Evolutionary conservation across 2,797 vertebrate species (phyloP).

Genomic region (Xerus rutilus): DNA sequence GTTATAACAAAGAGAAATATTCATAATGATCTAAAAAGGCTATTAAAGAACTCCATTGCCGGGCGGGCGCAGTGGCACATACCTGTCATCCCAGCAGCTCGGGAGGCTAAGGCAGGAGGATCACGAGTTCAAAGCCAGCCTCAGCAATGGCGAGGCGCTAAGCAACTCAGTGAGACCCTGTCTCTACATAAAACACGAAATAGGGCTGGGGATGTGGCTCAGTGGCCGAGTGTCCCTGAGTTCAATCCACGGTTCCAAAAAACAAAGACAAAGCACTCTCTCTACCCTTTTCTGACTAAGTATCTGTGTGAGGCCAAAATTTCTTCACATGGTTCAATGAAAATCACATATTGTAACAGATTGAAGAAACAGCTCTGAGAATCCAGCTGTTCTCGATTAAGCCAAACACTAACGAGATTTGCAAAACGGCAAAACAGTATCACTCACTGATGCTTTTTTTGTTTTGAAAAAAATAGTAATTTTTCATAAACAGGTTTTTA

Average conservation of each 20-base stretch:
- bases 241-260: too few relatives aligned
- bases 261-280: fast-evolving
- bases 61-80: too few relatives aligned
- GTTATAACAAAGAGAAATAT: not conserved
- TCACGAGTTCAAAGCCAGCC: too few relatives aligned
- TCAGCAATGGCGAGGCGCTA: too few relatives aligned
- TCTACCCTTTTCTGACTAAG: not conserved
- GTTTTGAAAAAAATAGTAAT: not conserved
- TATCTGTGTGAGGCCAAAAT: not conserved
- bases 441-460: not conserved
- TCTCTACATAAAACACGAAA: too few relatives aligned
- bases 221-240: too few relatives aligned
- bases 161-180: too few relatives aligned
- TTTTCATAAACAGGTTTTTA: not conserved
- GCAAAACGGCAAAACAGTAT: not conserved
- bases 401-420: not conserved
- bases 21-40: not conserved
- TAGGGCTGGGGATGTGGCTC: too few relatives aligned
- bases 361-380: not conserved
- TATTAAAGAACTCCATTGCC: not conserved
- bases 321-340: not conserved
- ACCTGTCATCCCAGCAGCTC: too few relatives aligned
- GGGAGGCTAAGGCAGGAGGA: too few relatives aligned
- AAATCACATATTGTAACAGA: not conserved
- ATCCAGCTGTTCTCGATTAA: not conserved